phyloP scores from a whole-genome alignment of 2,797 vertebrate species.

The Decapterus maruadsi region DNA sequence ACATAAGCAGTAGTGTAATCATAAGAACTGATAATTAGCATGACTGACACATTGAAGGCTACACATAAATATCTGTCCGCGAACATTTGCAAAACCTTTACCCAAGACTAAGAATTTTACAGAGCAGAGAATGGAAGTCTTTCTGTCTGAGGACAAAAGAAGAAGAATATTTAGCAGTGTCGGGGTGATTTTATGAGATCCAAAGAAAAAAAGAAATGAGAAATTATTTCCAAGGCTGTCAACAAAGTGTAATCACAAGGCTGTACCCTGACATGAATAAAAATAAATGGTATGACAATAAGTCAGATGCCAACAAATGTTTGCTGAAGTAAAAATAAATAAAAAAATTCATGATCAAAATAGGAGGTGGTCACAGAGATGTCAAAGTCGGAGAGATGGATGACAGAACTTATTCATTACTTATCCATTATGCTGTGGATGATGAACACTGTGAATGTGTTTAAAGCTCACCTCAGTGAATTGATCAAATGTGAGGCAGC shows the following conservation, averaged over 20 bases:
- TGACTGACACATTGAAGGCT: neutral
- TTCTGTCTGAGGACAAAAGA: neutral
- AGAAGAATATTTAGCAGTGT: neutral
- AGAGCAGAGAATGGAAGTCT: no score
- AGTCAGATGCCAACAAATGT: neutral
- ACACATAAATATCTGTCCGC: neutral
- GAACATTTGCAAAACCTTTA: neutral
- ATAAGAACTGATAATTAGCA: neutral
- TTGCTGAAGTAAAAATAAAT: neutral
- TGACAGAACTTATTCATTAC: neutral
- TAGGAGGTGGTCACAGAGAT: neutral
- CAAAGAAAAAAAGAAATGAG: neutral
- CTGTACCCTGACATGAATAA: neutral
- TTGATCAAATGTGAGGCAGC: conserved; percentile 1
- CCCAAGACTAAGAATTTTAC: neutral
- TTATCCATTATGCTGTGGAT: neutral
- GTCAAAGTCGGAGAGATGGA: neutral
- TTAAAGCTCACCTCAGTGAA: neutral
- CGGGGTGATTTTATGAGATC: neutral
- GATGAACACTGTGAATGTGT: neutral
- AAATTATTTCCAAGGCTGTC: conserved; percentile 12
- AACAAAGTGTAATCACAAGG: neutral
- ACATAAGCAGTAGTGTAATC: neutral
- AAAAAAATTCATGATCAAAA: neutral
- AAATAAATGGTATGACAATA: neutral